phyloP scores from a whole-genome alignment of 2,113 vertebrate species.

The Ptyas mucosa region DNA sequence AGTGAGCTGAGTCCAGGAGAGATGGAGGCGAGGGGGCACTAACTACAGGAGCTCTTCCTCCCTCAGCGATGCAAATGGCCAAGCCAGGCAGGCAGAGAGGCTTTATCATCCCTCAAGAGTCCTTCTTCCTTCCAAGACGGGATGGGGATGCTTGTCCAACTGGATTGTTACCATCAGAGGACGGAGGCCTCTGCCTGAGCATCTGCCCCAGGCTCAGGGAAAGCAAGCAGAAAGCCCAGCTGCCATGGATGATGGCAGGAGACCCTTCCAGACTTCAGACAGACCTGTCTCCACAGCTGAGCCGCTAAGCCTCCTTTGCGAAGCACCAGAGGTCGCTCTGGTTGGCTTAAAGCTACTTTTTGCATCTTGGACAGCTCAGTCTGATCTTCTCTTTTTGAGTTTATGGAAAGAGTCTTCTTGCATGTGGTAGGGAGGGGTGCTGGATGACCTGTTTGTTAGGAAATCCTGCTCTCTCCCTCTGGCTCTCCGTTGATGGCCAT shows the following conservation, averaged over 20 bases:
- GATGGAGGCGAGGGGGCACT: not conserved
- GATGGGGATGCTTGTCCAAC: not conserved
- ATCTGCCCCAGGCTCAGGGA: conserved; percentile 35
- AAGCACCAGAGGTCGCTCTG: conserved; percentile 57
- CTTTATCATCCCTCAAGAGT: not conserved
- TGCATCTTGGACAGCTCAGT: conserved; percentile 47
- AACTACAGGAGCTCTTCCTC: not conserved
- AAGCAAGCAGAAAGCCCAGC: conserved; percentile 29
- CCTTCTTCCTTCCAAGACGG: not conserved
- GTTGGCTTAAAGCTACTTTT: conserved; percentile 44
- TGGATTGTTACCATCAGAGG: not conserved
- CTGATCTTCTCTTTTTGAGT: conserved; percentile 33
- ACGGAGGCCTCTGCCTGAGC: conserved; percentile 22
- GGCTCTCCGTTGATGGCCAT: conserved; percentile 32
- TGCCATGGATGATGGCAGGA: conserved; percentile 42
- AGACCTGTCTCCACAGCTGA: conserved; percentile 10
- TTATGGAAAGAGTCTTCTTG: conserved; percentile 9
- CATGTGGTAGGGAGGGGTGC: conserved; percentile 8
- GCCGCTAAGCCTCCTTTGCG: conserved; percentile 37
- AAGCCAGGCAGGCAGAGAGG: not conserved
- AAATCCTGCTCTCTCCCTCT: conserved; percentile 7
- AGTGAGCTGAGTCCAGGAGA: not conserved
- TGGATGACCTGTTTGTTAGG: conserved; percentile 10
- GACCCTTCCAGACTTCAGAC: conserved; percentile 34
- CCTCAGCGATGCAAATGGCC: not conserved